phyloP scores from a whole-genome alignment of 2,113 vertebrate species.

The Sakesphorus luctuosus region DNA sequence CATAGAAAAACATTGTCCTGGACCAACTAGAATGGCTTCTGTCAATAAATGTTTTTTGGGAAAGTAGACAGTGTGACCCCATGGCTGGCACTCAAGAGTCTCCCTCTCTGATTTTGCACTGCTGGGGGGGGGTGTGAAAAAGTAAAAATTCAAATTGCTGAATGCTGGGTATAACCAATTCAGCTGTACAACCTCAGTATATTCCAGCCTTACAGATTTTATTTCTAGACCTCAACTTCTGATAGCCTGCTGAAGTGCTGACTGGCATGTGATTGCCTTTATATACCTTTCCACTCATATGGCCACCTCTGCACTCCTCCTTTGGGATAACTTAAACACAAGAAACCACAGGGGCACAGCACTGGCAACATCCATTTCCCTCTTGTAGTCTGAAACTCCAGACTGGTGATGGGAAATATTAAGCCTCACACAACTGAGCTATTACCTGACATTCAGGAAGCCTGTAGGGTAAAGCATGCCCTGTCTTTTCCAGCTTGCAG shows the following conservation, averaged over 20 bases:
- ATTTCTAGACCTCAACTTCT: neutral
- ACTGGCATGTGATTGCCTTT: neutral
- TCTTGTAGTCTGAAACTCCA: neutral
- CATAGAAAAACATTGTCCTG: neutral
- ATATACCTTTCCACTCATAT: neutral
- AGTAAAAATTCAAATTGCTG: neutral
- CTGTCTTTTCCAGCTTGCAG: neutral
- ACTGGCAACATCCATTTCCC: neutral
- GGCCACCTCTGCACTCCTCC: rapidly evolving
- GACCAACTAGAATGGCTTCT: neutral
- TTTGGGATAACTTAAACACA: neutral
- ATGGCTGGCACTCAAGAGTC: neutral
- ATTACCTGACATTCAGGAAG: neutral
- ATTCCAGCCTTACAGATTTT: neutral
- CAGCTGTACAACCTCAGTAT: neutral
- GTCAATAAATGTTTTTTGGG: neutral
- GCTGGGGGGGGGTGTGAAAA: neutral
- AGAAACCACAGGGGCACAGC: neutral
- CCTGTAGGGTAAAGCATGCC: neutral
- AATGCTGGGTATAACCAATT: neutral
- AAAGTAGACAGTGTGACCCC: neutral
- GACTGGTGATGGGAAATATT: neutral
- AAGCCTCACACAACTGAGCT: neutral
- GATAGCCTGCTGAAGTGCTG: neutral
- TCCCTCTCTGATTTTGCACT: neutral